These are phyloP conservation scores for Ptychadena robeensis DNA, from an alignment of 2,797 vertebrate species.

Conservation along the genomic window DNA sequence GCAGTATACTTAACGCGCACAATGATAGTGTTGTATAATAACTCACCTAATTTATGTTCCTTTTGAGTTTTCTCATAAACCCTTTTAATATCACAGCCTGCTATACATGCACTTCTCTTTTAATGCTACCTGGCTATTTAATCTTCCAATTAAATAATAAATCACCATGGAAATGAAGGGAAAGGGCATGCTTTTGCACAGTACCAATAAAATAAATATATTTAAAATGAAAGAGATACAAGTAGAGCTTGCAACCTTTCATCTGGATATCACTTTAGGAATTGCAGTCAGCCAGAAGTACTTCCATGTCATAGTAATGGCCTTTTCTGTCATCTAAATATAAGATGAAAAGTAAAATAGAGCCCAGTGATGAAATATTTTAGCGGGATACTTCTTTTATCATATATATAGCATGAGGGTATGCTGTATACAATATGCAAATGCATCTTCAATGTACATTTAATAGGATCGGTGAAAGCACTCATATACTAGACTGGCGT, in stretches of 20 bases:
- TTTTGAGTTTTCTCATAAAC: conserved; percentile 29
- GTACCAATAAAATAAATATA: conserved; percentile 26
- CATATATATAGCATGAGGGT: not conserved
- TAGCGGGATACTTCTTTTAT: not conserved
- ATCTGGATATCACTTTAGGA: conserved; percentile 4
- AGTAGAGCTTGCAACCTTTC: not conserved
- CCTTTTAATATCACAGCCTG: conserved; percentile 35
- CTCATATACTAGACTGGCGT: too few relatives aligned
- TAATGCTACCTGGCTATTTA: conserved; percentile 25
- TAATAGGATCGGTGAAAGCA: too few relatives aligned
- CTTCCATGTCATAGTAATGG: not conserved
- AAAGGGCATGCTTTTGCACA: conserved; percentile 9
- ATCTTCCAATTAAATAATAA: conserved; percentile 43
- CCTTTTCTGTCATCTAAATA: not conserved
- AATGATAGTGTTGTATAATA: conserved; percentile 21
- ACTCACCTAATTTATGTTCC: conserved; percentile 39
- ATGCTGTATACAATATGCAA: not conserved
- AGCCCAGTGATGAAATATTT: not conserved
- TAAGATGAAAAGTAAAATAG: not conserved
- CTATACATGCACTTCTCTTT: conserved; percentile 34
- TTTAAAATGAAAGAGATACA: conserved; percentile 17
- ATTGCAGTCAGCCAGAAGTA: not conserved
- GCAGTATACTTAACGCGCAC: conserved; percentile 8
- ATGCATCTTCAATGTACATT: too few relatives aligned
- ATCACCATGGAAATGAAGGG: conserved; percentile 13